Evolutionary conservation across 2,113 vertebrate species (phyloP).

Genomic region (Pachycephala philippinensis): DNA sequence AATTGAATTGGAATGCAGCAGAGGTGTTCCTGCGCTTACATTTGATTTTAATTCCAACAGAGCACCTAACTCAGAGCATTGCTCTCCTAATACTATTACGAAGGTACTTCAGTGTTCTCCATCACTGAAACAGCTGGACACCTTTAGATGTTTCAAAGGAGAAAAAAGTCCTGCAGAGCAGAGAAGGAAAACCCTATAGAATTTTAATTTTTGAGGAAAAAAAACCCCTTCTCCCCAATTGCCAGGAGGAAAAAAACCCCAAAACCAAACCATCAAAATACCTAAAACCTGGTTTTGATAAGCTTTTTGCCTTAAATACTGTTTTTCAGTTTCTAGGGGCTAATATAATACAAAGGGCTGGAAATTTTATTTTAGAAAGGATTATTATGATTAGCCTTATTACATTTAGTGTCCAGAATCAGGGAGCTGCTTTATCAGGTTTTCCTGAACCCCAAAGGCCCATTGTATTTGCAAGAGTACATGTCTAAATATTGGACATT

Average conservation of each 20-base stretch:
- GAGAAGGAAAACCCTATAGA: neutral
- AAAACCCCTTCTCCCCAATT: rapidly evolving
- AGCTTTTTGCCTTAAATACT: neutral
- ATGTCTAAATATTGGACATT: conserved; percentile 53
- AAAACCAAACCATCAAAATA: neutral
- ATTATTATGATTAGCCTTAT: neutral
- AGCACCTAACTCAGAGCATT: neutral
- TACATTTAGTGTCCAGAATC: neutral
- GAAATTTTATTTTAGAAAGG: neutral
- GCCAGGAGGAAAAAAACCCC: neutral
- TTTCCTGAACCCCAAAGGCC: conserved; percentile 13
- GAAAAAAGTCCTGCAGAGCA: neutral
- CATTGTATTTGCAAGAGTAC: conserved; percentile 38
- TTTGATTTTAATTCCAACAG: neutral
- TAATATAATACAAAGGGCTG: neutral
- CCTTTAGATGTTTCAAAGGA: neutral
- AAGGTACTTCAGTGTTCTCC: neutral
- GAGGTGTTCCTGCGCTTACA: neutral
- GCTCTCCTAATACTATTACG: neutral
- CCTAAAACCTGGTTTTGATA: neutral
- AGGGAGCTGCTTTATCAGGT: neutral
- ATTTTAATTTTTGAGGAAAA: neutral
- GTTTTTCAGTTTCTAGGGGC: neutral
- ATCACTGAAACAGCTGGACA: neutral
- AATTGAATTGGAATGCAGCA: neutral